Percentiles rank a stretch among this genome's conserved stretches.
Evolutionary conservation across 2,797 vertebrate species (phyloP).

Genomic region (Crossoptilon crossoptilon): DNA sequence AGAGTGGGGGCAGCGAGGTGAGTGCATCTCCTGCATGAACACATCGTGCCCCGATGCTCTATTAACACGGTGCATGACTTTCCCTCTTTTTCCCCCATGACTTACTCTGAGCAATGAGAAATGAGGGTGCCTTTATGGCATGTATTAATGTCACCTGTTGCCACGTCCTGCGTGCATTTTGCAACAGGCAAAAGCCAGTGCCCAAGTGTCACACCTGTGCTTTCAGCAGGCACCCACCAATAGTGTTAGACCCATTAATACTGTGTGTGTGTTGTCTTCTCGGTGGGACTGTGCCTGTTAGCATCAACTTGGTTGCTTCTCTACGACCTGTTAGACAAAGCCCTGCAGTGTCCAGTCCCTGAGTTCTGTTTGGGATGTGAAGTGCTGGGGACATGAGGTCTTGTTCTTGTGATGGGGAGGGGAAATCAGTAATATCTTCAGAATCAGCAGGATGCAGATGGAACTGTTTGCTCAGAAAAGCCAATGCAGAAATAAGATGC

Average conservation of each 20-base stretch:
- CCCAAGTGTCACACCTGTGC: background rate
- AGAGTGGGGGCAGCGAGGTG: slow-evolving; percentile 90
- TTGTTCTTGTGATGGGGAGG: background rate
- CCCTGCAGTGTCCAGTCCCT: background rate
- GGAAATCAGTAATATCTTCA: background rate
- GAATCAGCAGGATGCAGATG: background rate
- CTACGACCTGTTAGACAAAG: background rate
- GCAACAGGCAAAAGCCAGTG: too few species aligned
- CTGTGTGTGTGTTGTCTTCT: background rate
- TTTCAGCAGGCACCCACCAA: background rate
- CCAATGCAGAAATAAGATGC: background rate
- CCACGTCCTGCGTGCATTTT: background rate
- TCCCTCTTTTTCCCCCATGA: background rate
- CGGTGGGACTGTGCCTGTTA: background rate
- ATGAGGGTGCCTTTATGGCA: background rate
- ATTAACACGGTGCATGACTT: background rate
- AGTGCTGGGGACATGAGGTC: background rate
- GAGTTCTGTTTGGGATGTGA: background rate
- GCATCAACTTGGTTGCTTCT: background rate
- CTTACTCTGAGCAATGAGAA: slow-evolving; percentile 38
- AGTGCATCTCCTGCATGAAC: slow-evolving; percentile 10
- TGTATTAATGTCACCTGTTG: background rate
- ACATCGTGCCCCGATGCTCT: fast-evolving
- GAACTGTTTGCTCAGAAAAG: background rate
- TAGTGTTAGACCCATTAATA: background rate